Conservation (phyloP, 2,888 invertebrate genomes). For the Glyphotaelius pellucidus region DNA sequence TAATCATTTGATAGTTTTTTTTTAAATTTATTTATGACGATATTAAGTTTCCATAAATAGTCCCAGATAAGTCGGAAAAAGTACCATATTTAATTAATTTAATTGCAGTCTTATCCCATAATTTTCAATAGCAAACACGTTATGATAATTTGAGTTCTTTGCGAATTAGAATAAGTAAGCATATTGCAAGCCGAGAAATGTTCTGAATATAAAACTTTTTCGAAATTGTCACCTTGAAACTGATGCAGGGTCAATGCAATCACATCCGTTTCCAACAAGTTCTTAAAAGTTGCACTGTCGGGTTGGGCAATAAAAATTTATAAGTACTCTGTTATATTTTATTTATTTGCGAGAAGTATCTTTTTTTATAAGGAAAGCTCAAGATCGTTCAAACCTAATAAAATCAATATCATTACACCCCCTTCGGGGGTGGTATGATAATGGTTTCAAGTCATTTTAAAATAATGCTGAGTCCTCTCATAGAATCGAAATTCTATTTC, state of each 20-base stretch:
- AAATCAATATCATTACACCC: too few relatives aligned
- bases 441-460: background rate
- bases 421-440: too few relatives aligned
- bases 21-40: too few relatives aligned
- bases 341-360: too few relatives aligned
- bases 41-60: too few relatives aligned
- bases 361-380: too few relatives aligned
- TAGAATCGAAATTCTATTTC: too few relatives aligned
- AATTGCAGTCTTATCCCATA: background rate
- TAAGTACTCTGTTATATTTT: background rate
- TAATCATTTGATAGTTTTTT: too few relatives aligned
- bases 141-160: background rate
- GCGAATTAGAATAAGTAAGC: background rate
- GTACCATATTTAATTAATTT: background rate
- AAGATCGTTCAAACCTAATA: too few relatives aligned
- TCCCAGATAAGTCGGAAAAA: background rate
- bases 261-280: background rate
- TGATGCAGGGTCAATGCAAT: conserved; percentile 15
- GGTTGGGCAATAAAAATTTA: background rate
- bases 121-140: background rate
- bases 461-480: background rate
- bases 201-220: background rate
- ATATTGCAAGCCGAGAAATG: background rate
- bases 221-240: conserved; percentile 13
- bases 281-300: background rate